These are phyloP conservation scores for Coelopa frigida DNA, from an alignment of 1,140 invertebrate species.

Conservation along the genomic window DNA sequence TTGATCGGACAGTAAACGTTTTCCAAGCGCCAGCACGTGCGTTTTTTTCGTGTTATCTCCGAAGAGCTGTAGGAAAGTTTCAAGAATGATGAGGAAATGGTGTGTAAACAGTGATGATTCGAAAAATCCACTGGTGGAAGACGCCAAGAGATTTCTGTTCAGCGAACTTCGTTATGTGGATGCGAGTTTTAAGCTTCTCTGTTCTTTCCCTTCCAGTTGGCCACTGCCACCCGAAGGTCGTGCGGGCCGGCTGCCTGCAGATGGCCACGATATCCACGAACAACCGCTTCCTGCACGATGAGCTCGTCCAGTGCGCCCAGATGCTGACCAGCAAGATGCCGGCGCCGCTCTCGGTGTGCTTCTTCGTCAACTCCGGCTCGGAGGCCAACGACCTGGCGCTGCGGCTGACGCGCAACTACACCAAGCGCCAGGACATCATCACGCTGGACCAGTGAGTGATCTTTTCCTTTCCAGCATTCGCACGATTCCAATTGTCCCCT, in stretches of 20 bases:
- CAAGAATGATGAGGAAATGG: too few species aligned
- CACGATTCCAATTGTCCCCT: too few species aligned
- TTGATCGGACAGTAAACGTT: too few species aligned
- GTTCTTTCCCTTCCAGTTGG: slow-evolving; percentile 64
- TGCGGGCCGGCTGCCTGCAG: slow-evolving; percentile 78
- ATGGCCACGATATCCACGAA: slow-evolving; percentile 89
- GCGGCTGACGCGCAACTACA: slow-evolving; percentile 81
- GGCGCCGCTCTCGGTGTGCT: slow-evolving; percentile 77
- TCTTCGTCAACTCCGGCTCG: slow-evolving; percentile 98
- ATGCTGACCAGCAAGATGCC: slow-evolving; percentile 76
- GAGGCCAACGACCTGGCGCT: slow-evolving; percentile 98
- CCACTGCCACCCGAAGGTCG: slow-evolving; percentile 92
- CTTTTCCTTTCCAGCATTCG: not conserved
- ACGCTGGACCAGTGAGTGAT: slow-evolving; percentile 90
- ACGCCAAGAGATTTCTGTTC: too few species aligned
- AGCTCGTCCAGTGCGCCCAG: slow-evolving; percentile 85
- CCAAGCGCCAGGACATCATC: slow-evolving; percentile 82
- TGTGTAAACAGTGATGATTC: too few species aligned
- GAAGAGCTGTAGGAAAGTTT: too few species aligned
- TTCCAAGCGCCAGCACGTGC: too few species aligned
- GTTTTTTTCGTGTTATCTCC: too few species aligned
- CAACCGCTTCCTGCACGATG: slow-evolving; percentile 91
- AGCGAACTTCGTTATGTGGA: too few species aligned
- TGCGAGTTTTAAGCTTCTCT: too few species aligned
- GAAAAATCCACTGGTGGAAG: too few species aligned